Evolutionary conservation across 2,113 vertebrate species (phyloP).

Genomic region (Balaeniceps rex): DNA sequence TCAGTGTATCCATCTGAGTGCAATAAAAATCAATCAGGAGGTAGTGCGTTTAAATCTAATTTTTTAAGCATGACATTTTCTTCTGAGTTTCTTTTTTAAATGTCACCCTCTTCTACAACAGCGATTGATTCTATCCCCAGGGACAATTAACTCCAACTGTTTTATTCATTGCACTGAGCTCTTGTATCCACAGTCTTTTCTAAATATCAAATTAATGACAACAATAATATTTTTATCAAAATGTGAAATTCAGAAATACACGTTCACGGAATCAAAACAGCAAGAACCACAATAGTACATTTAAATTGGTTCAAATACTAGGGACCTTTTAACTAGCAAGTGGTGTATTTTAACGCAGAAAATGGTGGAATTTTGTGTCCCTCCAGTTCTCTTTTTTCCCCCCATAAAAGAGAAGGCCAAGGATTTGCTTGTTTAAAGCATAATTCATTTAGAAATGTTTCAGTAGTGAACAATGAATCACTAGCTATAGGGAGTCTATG

Average conservation of each 20-base stretch:
- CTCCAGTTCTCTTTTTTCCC: not conserved
- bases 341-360: not conserved
- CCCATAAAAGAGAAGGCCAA: not conserved
- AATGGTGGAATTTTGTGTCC: not conserved
- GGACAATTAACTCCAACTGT: slow-evolving; percentile 75
- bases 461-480: slow-evolving; percentile 55
- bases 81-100: slow-evolving; percentile 81
- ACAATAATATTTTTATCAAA: slow-evolving; percentile 61
- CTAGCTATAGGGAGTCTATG: not conserved
- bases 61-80: slow-evolving; percentile 86
- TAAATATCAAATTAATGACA: slow-evolving; percentile 67
- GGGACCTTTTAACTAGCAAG: not conserved
- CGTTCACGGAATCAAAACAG: not conserved
- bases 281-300: not conserved
- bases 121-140: slow-evolving; percentile 80
- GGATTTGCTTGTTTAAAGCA: slow-evolving; percentile 50
- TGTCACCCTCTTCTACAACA: slow-evolving; percentile 79
- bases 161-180: slow-evolving; percentile 65
- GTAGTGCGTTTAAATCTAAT: slow-evolving; percentile 81
- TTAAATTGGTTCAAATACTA: not conserved
- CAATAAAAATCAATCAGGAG: slow-evolving; percentile 83
- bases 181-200: slow-evolving; percentile 42
- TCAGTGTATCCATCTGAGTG: slow-evolving; percentile 76
- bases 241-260: not conserved
- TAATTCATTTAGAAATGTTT: slow-evolving; percentile 45